Percentiles rank a stretch among this genome's conserved stretches.
Evolutionary conservation across 2,797 vertebrate genomes (phyloP).

Genomic region (Liasis olivaceus): DNA sequence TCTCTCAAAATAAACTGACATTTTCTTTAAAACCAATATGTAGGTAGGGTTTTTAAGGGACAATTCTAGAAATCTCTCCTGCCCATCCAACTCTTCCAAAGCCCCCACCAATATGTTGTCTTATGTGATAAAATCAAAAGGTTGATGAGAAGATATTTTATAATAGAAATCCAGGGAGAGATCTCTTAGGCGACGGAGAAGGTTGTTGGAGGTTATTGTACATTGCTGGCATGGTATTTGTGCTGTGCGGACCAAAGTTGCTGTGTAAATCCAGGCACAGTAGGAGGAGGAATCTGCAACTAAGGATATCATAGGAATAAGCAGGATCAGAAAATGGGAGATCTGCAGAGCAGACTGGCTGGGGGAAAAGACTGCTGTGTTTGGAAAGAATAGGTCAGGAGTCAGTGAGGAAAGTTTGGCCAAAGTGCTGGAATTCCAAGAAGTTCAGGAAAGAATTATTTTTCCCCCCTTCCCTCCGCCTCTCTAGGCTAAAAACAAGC

Average conservation of each 20-base stretch:
- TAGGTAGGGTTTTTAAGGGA: background rate
- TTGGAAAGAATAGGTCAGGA: background rate
- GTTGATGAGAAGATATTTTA: conserved; percentile 9
- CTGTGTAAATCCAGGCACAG: background rate
- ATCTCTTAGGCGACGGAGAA: background rate
- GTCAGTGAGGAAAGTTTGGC: no score
- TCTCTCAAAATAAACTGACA: background rate
- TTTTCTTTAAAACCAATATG: background rate
- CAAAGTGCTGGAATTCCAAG: background rate
- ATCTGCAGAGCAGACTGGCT: background rate
- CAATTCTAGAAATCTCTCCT: background rate
- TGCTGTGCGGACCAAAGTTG: background rate
- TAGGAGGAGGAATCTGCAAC: background rate
- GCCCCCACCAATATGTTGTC: background rate
- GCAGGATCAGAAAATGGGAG: background rate
- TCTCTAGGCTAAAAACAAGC: background rate
- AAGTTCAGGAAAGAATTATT: background rate
- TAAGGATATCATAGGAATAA: background rate
- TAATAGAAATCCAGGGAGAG: background rate
- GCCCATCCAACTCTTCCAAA: background rate
- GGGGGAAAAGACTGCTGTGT: background rate
- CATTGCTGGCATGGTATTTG: background rate
- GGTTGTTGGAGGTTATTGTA: background rate
- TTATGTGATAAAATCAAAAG: conserved; percentile 29
- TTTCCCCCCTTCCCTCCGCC: background rate